Evolutionary conservation across 1,140 invertebrate species (phyloP).

Genomic region (Drosophila sproati): DNA sequence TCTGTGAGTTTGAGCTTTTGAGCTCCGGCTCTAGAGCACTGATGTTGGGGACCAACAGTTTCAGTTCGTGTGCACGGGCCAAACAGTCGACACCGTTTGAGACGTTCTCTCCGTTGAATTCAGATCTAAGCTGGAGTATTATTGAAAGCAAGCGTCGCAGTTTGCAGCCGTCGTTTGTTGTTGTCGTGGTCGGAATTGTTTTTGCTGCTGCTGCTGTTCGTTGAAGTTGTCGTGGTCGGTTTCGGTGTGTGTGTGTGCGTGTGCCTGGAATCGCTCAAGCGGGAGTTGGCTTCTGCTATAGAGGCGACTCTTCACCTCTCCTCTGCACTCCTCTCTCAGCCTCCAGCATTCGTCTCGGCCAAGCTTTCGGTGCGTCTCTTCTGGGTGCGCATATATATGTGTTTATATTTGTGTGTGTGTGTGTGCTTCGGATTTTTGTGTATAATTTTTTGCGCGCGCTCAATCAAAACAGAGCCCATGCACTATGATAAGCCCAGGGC

Average conservation of each 20-base stretch:
- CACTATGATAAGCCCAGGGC: constrained; percentile 26
- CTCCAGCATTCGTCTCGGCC: constrained; percentile 30
- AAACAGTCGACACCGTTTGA: constrained; percentile 60
- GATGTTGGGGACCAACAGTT: constrained; percentile 29
- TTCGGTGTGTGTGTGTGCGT: constrained; percentile 25
- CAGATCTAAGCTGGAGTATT: constrained; percentile 20
- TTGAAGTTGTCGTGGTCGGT: constrained; percentile 26
- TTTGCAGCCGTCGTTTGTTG: constrained; percentile 45
- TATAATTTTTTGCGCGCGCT: constrained; percentile 82
- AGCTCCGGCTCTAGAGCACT: constrained; percentile 51
- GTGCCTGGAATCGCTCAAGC: constrained; percentile 51
- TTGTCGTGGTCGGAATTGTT: constrained; percentile 39
- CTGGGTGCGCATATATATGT: constrained; percentile 35
- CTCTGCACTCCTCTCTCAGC: constrained; percentile 24
- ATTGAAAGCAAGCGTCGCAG: constrained; percentile 36
- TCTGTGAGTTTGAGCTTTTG: constrained; percentile 43
- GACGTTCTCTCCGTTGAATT: constrained; percentile 22
- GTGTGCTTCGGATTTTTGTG: constrained; percentile 70
- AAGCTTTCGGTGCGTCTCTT: constrained; percentile 49
- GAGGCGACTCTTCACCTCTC: constrained; percentile 20
- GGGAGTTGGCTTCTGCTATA: constrained; percentile 41
- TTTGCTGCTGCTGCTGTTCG: constrained; percentile 9
- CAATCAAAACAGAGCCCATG: constrained; percentile 72
- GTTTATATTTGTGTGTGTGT: constrained; percentile 26
- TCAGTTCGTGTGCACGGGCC: constrained; percentile 67